Conservation (phyloP, 1,140 invertebrate species). For the Drosophila ficusphila region DNA sequence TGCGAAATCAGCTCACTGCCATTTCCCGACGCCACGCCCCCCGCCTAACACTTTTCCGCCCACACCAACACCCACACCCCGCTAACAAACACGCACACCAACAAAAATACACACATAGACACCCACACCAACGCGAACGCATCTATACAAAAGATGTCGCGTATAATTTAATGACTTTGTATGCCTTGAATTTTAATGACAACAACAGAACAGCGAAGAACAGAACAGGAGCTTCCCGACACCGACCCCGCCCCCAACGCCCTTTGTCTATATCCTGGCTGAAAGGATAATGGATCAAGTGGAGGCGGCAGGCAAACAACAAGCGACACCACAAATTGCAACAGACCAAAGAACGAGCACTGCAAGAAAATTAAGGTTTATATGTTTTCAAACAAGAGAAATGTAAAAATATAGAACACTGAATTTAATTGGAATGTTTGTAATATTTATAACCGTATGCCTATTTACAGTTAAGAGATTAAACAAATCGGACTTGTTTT, state of each 20-base stretch:
- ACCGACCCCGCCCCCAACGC: neutral
- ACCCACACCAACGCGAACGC: constrained; percentile 14
- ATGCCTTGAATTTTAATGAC: constrained; percentile 83
- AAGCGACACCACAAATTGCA: constrained; percentile 79
- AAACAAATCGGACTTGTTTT: too few species aligned
- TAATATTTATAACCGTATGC: too few species aligned
- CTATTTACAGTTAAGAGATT: too few species aligned
- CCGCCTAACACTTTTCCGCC: constrained; percentile 25
- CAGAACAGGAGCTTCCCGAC: constrained; percentile 21
- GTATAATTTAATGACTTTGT: constrained; percentile 83
- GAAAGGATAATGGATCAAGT: constrained; percentile 80
- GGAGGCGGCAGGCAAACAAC: constrained; percentile 68
- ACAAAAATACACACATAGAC: neutral
- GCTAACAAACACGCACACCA: too few species aligned
- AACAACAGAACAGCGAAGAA: constrained; percentile 48
- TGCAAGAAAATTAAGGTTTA: neutral
- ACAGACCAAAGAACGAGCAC: constrained; percentile 32
- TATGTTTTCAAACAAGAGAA: too few species aligned
- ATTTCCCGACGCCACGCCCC: constrained; percentile 31
- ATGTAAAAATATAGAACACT: neutral
- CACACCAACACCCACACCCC: neutral
- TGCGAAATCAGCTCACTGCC: constrained; percentile 68
- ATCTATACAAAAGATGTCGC: constrained; percentile 76
- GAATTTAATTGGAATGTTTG: neutral
- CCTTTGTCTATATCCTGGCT: constrained; percentile 16